A percentile compares a stretch with the other conserved stretches of the same genome.
Evolutionary conservation across 2,888 invertebrate species (phyloP).

Genomic region (Andrena marginata): DNA sequence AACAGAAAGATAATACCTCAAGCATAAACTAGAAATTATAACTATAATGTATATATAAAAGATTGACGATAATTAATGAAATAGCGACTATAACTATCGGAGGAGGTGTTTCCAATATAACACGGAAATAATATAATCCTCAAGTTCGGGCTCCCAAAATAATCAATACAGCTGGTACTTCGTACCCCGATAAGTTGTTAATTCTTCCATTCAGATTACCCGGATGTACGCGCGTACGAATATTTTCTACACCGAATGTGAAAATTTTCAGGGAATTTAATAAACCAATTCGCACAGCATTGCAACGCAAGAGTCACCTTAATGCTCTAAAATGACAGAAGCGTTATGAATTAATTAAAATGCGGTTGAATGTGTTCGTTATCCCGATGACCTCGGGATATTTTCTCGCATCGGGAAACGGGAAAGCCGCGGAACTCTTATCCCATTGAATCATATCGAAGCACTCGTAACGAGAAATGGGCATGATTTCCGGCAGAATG

Average conservation of each 20-base stretch:
- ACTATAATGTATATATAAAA: not conserved
- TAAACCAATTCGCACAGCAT: not conserved
- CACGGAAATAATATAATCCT: not conserved
- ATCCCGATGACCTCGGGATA: not conserved
- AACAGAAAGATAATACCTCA: not conserved
- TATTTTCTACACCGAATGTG: not conserved
- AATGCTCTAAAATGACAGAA: not conserved
- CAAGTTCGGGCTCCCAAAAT: not conserved
- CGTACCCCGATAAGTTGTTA: not conserved
- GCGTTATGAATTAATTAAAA: not conserved
- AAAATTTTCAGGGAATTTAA: too few relatives aligned
- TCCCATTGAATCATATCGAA: not conserved
- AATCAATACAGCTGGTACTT: conserved; percentile 3
- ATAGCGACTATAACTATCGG: not conserved
- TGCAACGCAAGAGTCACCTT: not conserved
- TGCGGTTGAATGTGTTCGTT: not conserved
- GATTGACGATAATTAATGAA: not conserved
- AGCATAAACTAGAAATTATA: not conserved
- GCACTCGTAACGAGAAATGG: not conserved
- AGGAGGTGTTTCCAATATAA: not conserved
- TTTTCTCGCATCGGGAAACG: not conserved
- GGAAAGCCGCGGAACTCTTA: not conserved
- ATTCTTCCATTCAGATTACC: not conserved
- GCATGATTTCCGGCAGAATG: not conserved
- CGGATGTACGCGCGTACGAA: not conserved